Evolutionary conservation across 2,797 vertebrate genomes (phyloP).

Genomic region (Tamandua tetradactyla): DNA sequence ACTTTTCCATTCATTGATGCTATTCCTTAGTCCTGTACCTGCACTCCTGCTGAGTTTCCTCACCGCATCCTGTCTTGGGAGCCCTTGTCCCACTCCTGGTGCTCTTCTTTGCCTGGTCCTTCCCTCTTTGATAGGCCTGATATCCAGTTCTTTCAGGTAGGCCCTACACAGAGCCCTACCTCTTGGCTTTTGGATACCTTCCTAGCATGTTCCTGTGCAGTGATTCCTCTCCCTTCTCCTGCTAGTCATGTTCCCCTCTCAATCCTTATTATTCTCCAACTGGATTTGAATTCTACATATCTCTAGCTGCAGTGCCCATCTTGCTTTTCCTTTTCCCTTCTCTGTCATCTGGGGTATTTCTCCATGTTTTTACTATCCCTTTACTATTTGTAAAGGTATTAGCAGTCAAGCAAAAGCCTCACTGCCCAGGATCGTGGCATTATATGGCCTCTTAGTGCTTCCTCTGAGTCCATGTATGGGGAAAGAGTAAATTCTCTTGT

Average conservation of each 20-base stretch:
- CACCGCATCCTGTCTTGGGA: not conserved
- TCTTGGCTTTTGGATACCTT: not conserved
- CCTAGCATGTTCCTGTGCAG: not conserved
- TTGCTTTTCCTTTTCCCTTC: not conserved
- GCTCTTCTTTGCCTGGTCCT: not conserved
- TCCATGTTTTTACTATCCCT: not conserved
- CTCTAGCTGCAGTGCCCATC: not conserved
- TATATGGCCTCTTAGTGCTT: not conserved
- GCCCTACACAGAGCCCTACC: not conserved
- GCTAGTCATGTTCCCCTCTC: not conserved
- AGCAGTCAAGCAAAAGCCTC: not conserved
- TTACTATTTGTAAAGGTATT: not conserved
- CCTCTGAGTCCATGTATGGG: not conserved
- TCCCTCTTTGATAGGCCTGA: not conserved
- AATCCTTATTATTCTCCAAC: not conserved
- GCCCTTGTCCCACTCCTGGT: not conserved
- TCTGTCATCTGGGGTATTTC: not conserved
- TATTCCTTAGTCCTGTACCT: not conserved
- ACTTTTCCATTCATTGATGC: not conserved
- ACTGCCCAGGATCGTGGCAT: not conserved
- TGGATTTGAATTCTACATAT: not conserved
- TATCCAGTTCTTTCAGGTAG: not conserved
- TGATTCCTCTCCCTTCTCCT: not conserved
- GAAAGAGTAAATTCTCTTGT: conserved; percentile 36
- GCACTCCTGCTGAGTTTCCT: not conserved